These are phyloP conservation scores for Gnathonemus longibarbis DNA, from an alignment of 2,113 vertebrate species.

Conservation along the genomic window DNA sequence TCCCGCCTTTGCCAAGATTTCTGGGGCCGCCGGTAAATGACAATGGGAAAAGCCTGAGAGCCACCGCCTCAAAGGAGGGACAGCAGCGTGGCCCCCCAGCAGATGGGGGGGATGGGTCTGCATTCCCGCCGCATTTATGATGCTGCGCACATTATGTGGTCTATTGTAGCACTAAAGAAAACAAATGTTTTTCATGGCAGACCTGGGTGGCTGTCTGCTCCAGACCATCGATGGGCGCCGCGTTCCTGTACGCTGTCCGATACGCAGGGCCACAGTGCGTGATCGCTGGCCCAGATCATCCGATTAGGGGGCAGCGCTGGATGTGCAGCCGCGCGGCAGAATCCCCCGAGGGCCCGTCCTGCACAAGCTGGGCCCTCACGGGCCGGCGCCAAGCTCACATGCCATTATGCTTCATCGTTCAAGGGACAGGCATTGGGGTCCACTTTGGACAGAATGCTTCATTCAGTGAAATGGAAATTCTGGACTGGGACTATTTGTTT, in stretches of 20 bases:
- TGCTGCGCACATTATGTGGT: background rate
- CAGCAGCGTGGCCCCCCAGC: background rate
- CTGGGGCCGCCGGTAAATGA: background rate
- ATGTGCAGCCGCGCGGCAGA: constrained; percentile 60
- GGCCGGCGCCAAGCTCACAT: constrained; percentile 32
- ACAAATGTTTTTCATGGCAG: background rate
- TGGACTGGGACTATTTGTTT: background rate
- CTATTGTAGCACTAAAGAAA: background rate
- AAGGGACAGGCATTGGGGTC: background rate
- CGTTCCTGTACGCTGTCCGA: background rate
- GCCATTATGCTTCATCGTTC: background rate
- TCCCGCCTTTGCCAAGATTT: background rate
- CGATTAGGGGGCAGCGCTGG: constrained; percentile 48
- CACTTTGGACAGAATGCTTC: background rate
- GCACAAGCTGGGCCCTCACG: constrained; percentile 65
- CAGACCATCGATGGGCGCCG: background rate
- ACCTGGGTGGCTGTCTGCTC: background rate
- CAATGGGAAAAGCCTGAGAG: background rate
- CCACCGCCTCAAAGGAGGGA: background rate
- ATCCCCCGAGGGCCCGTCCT: constrained; percentile 51
- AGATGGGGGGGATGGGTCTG: background rate
- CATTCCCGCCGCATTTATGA: background rate
- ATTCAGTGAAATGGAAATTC: background rate
- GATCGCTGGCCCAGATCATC: constrained; percentile 56
- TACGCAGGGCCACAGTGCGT: constrained; percentile 26